These are phyloP conservation scores for Drosophila meridionalis DNA, from an alignment of 2,888 invertebrate species.

Conservation along the genomic window DNA sequence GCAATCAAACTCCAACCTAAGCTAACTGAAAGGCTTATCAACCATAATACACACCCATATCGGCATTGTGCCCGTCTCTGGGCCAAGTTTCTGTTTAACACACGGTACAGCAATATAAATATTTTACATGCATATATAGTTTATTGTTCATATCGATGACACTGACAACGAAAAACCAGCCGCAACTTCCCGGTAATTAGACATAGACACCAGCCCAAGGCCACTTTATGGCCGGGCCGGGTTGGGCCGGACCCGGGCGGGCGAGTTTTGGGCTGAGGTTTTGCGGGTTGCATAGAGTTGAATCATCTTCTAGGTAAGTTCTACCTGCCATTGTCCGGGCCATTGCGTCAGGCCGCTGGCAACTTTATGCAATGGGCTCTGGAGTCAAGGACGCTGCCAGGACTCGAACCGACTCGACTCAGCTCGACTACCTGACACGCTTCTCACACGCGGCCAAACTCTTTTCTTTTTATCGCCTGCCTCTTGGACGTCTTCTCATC, in stretches of 20 bases:
- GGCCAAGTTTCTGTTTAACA: conserved; percentile 25
- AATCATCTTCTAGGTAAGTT: conserved; percentile 60
- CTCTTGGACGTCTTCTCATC: conserved; percentile 2
- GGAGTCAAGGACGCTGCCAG: conserved; percentile 57
- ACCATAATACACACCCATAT: too few species aligned
- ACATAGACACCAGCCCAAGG: conserved; percentile 25
- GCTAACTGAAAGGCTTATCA: neutral
- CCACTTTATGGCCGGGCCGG: conserved; percentile 45
- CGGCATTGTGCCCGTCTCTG: neutral
- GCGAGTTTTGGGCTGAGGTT: conserved; percentile 49
- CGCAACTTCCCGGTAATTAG: conserved; percentile 46
- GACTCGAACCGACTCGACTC: neutral
- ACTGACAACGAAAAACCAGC: conserved; percentile 22
- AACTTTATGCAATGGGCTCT: conserved; percentile 68
- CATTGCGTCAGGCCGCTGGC: conserved; percentile 62
- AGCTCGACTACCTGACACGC: conserved; percentile 67
- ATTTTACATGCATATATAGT: conserved; percentile 1
- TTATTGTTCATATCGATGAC: conserved; percentile 16
- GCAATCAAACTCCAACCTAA: neutral
- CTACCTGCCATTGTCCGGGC: conserved; percentile 60
- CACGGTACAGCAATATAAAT: conserved; percentile 22
- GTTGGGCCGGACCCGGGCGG: neutral
- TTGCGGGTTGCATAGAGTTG: conserved; percentile 78
- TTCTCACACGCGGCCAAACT: conserved; percentile 71
- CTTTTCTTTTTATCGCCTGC: conserved; percentile 43